Base-by-base conservation (phyloP, 1,140 invertebrate species). In the Oscheius sp. region DNA sequence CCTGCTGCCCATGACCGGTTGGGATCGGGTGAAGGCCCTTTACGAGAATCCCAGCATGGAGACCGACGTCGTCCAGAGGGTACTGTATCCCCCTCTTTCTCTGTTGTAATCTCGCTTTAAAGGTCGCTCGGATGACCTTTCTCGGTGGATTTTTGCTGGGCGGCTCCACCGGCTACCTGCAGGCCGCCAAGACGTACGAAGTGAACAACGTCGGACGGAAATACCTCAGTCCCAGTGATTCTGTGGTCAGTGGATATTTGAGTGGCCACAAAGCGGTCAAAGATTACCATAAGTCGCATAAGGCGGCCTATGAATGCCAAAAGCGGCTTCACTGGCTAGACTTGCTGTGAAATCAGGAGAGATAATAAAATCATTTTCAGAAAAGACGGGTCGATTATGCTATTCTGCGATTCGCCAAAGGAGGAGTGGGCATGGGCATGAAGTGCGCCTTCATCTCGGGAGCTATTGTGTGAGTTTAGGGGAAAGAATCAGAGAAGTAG, bases 61-160 rank as follows among this genome's bases (percentile, higher is more conserved):
- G 26, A 73, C 45, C 13, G 70, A 73, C 26, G 62, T 66, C 20
- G 62, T 62, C 0, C 2, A 52, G 13, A 42, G 68, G 38, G 68
- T 71, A 46, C 34, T 13, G 26, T 13, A 34, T n/a, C n/a, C n/a
- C n/a, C 15, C 29, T 20, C 28, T 68, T 2, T 58, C n/a, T 35
- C 15, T 31, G n/a, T 18, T 28, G 45, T 28, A 46, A 3, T 42
- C 46, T 45, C 13, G 13, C 49, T 18, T 3, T 62, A 26, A 29
- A 63, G 46, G 70, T 65, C 7, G 62, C 52, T 28, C 61, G 70
- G 26, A 73, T 73, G 70, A 28, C 70, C 7, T 73, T 73, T 36
- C 31, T 73, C 18, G 70, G 70, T 38, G 70, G 70, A 36, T 73
- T 73, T 58, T 18, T 73, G 18, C 45, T 73, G n/a, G 70, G 70